These are phyloP conservation scores for Perizoma affinitatum DNA, from an alignment of 2,888 invertebrate genomes.

Conservation along the genomic window DNA sequence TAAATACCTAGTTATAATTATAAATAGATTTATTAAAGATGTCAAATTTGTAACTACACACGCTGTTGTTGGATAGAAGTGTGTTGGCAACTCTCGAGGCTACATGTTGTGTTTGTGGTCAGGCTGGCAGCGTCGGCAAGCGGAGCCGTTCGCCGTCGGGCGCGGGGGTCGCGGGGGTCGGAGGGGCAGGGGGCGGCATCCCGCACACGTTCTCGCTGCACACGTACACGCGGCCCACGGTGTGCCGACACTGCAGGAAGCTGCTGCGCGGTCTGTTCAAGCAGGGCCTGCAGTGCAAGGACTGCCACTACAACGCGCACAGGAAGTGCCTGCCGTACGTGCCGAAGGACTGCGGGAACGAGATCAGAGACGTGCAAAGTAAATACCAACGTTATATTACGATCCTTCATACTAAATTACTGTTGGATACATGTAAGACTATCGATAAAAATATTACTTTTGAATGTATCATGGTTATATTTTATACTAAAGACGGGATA, in stretches of 20 bases:
- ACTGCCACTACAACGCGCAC: slow-evolving; percentile 98
- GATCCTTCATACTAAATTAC: too few species aligned
- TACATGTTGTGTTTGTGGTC: slow-evolving; percentile 2
- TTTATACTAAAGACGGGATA: too few species aligned
- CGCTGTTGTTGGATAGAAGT: too few species aligned
- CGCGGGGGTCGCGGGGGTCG: slow-evolving; percentile 77
- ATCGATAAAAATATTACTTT: too few species aligned
- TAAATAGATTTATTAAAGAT: too few species aligned
- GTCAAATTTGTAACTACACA: too few species aligned
- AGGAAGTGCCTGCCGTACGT: slow-evolving; percentile 96
- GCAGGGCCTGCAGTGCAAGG: slow-evolving; percentile 98
- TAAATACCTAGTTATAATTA: too few species aligned
- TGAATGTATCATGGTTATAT: too few species aligned
- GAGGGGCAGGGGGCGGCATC: slow-evolving; percentile 57
- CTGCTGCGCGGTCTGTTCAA: slow-evolving; percentile 97
- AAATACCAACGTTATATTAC: slow-evolving; percentile 26
- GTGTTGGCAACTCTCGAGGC: too few species aligned
- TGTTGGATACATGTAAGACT: too few species aligned
- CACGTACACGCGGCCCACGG: slow-evolving; percentile 97
- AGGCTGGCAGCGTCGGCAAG: slow-evolving; percentile 59
- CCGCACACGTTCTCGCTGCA: slow-evolving; percentile 99
- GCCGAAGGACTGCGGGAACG: slow-evolving; percentile 94
- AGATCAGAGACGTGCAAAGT: slow-evolving; percentile 84
- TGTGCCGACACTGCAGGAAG: slow-evolving; percentile 98
- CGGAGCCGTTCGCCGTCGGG: slow-evolving; percentile 88